These are phyloP conservation scores for Poecilobothrus nobilitatus DNA, from an alignment of 2,888 invertebrate genomes.

Conservation along the genomic window DNA sequence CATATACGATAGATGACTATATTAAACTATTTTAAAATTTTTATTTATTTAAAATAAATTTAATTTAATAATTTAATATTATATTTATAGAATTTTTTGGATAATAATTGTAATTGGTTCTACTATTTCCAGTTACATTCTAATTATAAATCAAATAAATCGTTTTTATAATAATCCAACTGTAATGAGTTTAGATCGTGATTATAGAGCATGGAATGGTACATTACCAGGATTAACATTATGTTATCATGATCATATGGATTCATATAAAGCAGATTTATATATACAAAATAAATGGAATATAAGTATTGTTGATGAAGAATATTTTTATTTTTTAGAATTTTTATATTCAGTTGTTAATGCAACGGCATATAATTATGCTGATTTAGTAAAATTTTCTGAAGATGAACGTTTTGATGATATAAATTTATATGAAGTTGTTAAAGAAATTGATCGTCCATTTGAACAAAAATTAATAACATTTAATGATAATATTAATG, in stretches of 20 bases:
- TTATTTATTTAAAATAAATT: no score
- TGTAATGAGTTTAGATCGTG: constrained; percentile 39
- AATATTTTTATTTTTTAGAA: constrained; percentile 45
- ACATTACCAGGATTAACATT: constrained; percentile 39
- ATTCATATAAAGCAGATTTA: constrained; percentile 35
- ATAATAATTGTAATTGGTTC: constrained; percentile 28
- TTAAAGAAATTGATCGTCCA: constrained; percentile 30
- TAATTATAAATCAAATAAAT: constrained; percentile 31
- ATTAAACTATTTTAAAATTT: no score
- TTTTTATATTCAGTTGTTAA: constrained; percentile 46
- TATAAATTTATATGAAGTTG: constrained; percentile 41
- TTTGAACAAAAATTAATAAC: constrained; percentile 34
- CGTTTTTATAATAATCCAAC: constrained; percentile 37
- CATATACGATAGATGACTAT: no score
- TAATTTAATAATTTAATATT: no score
- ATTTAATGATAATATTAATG: constrained; percentile 27
- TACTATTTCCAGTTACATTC: constrained; percentile 28
- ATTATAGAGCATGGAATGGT: constrained; percentile 41
- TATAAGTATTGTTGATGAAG: constrained; percentile 38
- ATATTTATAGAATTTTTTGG: constrained; percentile 30
- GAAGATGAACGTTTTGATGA: constrained; percentile 42
- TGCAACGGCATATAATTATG: constrained; percentile 43
- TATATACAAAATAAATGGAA: constrained; percentile 42
- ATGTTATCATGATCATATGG: constrained; percentile 39
- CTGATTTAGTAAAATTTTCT: constrained; percentile 39